A percentile compares a stretch with the other conserved stretches of the same genome.
Evolutionary conservation across 2,888 invertebrate species (phyloP).

Genomic region (Oegoconia quadripuncta): DNA sequence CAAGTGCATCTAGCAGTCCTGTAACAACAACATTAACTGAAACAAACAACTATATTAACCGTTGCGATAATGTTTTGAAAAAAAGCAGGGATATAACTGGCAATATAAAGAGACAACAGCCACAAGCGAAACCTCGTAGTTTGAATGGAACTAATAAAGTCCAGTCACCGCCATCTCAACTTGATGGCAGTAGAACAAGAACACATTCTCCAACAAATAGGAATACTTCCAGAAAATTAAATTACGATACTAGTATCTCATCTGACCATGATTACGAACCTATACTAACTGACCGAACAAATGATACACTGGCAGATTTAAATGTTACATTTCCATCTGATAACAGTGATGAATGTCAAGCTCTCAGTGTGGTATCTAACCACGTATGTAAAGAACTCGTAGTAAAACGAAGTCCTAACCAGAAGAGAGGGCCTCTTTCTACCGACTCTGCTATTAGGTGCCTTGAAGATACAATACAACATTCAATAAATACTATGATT

Average conservation of each 20-base stretch:
- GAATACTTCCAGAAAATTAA: constrained; percentile 45
- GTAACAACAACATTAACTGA: constrained; percentile 48
- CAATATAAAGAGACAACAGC: constrained; percentile 45
- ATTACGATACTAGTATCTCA: constrained; percentile 55
- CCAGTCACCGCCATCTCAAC: constrained; percentile 25
- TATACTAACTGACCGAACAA: constrained; percentile 66
- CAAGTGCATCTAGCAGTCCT: constrained; percentile 34
- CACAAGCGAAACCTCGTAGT: constrained; percentile 10
- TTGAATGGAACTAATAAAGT: constrained; percentile 25
- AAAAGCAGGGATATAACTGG: constrained; percentile 57
- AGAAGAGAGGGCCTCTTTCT: constrained; percentile 4
- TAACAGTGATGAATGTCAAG: constrained; percentile 38
- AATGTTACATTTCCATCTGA: constrained; percentile 71
- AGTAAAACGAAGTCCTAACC: not conserved
- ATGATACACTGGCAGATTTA: constrained; percentile 70
- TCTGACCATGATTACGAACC: constrained; percentile 56
- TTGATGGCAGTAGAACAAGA: constrained; percentile 39
- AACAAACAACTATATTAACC: constrained; percentile 53
- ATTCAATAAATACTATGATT: constrained; percentile 35
- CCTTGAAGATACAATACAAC: constrained; percentile 37
- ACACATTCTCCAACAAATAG: constrained; percentile 44
- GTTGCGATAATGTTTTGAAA: constrained; percentile 55
- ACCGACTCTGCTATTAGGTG: constrained; percentile 40
- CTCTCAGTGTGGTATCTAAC: constrained; percentile 1
- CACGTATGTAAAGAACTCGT: not conserved